Base-by-base conservation (phyloP, 2,888 invertebrate species). In the Chouioia cunea region DNA sequence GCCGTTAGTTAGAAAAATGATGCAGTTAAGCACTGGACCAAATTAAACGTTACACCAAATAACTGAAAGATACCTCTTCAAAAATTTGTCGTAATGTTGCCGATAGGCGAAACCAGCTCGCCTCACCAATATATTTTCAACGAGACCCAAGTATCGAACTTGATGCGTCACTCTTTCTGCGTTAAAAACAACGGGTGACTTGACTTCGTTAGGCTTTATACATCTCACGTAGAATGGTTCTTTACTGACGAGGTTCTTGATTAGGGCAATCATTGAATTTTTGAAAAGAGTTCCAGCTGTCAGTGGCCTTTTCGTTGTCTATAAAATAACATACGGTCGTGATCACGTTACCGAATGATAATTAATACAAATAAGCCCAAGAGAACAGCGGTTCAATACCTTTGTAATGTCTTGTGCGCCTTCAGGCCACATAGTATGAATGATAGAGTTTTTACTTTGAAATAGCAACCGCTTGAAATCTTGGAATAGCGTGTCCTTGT, bases 211-310 rank as follows among this genome's bases (percentile, higher is more conserved):
- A 27, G 99, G 99, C 82, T 99, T 99, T 81, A 99, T 93, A 86
- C 99, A 99, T 71, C 99, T 92, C 75, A 99, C 95, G 87, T 99
- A 99, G 88, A 96, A 97, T 0, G 97, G 97, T 83, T 97, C 97
- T 88, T 97, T 99, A 85, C 91, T 93, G 54, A 93, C 91, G 76
- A 99, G 88, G 52, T 96, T 97, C 65, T 92, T 88, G 48, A 97
- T 97, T 69, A 99, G 89, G 54, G 95, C 92, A 23, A 93, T 87
- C 95, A 99, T 99, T 0, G 97, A 98, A 83, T 92, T 94, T 86
- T 97, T 96, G 90, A 99, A 99, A 65, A 97, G 87, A 0, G 95
- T 94, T 23, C 97, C 98, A 3, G 98, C 97, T 0, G 98, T 99
- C 23, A 93, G 89, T 0, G 99, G 99, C 1, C 99, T 90, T 82